A percentile compares a stretch with the other conserved stretches of the same genome.
Conservation (phyloP, 2,113 vertebrate species). For the Seriola aureovittata region DNA sequence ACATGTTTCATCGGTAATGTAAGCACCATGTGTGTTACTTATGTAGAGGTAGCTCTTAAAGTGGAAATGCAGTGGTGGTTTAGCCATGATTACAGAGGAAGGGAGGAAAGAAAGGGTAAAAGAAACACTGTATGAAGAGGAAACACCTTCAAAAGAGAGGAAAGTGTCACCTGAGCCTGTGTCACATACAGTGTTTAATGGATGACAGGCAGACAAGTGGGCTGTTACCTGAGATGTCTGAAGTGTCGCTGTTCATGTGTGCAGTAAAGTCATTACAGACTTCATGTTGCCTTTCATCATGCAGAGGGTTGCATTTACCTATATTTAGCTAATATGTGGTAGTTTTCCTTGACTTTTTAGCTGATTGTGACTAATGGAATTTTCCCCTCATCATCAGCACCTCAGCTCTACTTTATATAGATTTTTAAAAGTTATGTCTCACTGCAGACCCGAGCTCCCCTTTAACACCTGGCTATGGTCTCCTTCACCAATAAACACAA, state of each 20-base stretch:
- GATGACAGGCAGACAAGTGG: slow-evolving; percentile 29
- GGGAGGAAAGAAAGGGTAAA: not conserved
- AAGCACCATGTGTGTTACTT: no score
- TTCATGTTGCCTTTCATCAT: slow-evolving; percentile 5
- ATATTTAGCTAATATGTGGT: not conserved
- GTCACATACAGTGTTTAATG: slow-evolving; percentile 54
- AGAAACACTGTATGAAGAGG: not conserved
- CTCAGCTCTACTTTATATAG: not conserved
- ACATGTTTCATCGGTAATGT: no score
- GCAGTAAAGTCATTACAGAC: slow-evolving; percentile 11
- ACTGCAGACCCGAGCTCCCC: not conserved
- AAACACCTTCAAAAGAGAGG: slow-evolving; percentile 20
- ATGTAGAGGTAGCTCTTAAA: no score
- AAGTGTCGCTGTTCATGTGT: slow-evolving; percentile 19
- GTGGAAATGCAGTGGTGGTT: no score
- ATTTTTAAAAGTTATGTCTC: not conserved
- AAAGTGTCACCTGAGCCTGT: slow-evolving; percentile 61
- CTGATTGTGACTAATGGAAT: not conserved
- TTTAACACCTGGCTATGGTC: not conserved
- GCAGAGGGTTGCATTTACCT: slow-evolving; percentile 1
- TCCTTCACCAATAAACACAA: slow-evolving; percentile 28
- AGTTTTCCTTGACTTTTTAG: not conserved
- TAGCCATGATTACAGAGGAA: no score
- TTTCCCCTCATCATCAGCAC: not conserved
- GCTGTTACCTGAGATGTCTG: slow-evolving; percentile 64